Evolutionary conservation across 2,888 invertebrate genomes (phyloP), one percentile per base, ranked within the genome.

Genomic region (Lysandra coridon): DNA sequence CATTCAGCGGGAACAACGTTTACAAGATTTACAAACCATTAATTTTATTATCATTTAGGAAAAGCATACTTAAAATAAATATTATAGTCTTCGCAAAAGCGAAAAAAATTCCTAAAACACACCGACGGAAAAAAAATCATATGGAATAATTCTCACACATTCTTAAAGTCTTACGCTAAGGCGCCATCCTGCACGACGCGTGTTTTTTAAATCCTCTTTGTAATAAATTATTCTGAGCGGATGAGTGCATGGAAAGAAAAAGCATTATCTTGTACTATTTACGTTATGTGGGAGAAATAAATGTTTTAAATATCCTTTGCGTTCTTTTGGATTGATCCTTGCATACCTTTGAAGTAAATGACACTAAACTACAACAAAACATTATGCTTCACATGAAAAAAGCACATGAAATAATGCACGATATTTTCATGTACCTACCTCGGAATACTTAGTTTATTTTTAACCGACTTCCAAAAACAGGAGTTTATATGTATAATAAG

Each of bases 151-250:
- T 93, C 91, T 88, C 92, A 92, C 91, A 91, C 90, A 90, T 90
- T 90, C 91, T 91, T 91, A 90, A 91, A 89, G 90, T 81, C 80
- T 83, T 82, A 81, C 78, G 78, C 81, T 81, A 89, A 88, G 90
- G 89, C 89, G 92, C 89, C 89, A n/a, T n/a, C n/a, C 75, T 88
- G 88, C 87, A 85, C 87, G 88, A 90, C 90, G 89, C 90, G 90
- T 91, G 91, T 91, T 92, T 92, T 91, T 89, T 90, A 92, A 92
- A 91, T 92, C 91, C 92, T 91, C 91, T 89, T 84, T 85, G 89
- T 90, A 89, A 92, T 93, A 93, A 92, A 93, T 92, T 92, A 92
- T 92, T 91, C 89, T 83, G 84, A 88, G 85, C 87, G 86, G 88
- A 84, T 88, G 88, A 88, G 85, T 89, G 88, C 88, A 88, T 87